Conservation (phyloP, 2,113 vertebrate genomes). For the Hypocryptadius cinnamomeus region DNA sequence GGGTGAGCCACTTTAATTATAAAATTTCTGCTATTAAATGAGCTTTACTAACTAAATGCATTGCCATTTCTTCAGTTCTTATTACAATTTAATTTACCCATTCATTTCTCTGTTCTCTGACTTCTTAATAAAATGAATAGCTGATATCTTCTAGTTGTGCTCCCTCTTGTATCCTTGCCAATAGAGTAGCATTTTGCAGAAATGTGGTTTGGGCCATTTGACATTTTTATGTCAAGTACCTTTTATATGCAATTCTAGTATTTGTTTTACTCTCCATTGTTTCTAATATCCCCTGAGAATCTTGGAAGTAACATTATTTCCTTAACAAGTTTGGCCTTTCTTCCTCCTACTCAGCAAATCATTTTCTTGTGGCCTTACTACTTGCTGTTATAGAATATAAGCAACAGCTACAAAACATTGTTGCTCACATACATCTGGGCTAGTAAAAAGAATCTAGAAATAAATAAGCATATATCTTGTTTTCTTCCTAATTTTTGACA, state of each 20-base stretch:
- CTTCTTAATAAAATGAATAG: slow-evolving; percentile 29
- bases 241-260: slow-evolving; percentile 32
- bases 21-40: neutral
- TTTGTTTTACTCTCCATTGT: slow-evolving; percentile 57
- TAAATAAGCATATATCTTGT: neutral
- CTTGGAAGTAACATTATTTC: slow-evolving; percentile 52
- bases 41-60: slow-evolving; percentile 10
- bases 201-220: neutral
- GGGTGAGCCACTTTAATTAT: neutral
- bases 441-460: neutral
- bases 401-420: neutral
- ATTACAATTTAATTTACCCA: slow-evolving; percentile 2
- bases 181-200: slow-evolving; percentile 1
- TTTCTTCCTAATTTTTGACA: neutral
- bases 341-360: neutral
- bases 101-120: slow-evolving; percentile 18
- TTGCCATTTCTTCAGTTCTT: slow-evolving; percentile 14
- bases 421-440: neutral
- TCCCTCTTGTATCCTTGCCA: slow-evolving; percentile 16
- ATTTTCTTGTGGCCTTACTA: neutral
- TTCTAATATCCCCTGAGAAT: slow-evolving; percentile 49
- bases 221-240: slow-evolving; percentile 40
- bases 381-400: neutral
- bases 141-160: neutral
- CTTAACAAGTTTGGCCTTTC: slow-evolving; percentile 61